phyloP scores from a whole-genome alignment of 2,113 vertebrate genomes.

The Ammodytes dubius region DNA sequence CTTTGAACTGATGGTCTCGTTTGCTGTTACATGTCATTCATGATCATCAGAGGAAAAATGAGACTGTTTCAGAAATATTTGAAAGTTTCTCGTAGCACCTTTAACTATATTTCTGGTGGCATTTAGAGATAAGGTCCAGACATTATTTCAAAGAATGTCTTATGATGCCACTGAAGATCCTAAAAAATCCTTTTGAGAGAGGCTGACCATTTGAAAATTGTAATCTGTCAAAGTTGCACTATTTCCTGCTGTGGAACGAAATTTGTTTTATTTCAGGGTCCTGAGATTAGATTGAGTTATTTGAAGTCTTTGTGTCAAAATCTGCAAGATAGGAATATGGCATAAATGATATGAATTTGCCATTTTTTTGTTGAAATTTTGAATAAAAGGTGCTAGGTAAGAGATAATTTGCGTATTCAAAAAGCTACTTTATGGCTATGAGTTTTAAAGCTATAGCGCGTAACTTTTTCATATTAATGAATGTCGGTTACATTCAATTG shows the following conservation, averaged over 20 bases:
- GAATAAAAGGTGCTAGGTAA: neutral
- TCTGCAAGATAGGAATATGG: neutral
- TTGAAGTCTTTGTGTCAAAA: neutral
- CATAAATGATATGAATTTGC: neutral
- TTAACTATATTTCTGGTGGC: neutral
- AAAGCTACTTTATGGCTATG: neutral
- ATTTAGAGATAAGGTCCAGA: neutral
- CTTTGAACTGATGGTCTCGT: too few relatives aligned
- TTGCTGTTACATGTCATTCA: too few relatives aligned
- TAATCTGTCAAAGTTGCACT: neutral
- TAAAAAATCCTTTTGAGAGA: neutral
- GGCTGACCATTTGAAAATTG: neutral
- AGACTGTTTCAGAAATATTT: too few relatives aligned
- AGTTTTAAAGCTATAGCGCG: too few relatives aligned
- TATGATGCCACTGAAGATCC: neutral
- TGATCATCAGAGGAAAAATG: too few relatives aligned
- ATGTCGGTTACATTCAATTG: too few relatives aligned
- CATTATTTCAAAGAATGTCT: neutral
- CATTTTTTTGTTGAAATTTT: neutral
- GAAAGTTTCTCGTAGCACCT: too few relatives aligned
- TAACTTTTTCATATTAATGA: too few relatives aligned
- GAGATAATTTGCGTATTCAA: neutral
- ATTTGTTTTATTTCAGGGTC: neutral
- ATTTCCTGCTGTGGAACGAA: neutral
- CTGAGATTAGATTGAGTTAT: neutral